Evolutionary conservation across 2,888 invertebrate genomes (phyloP).

Genomic region (Synergus laeviventris): DNA sequence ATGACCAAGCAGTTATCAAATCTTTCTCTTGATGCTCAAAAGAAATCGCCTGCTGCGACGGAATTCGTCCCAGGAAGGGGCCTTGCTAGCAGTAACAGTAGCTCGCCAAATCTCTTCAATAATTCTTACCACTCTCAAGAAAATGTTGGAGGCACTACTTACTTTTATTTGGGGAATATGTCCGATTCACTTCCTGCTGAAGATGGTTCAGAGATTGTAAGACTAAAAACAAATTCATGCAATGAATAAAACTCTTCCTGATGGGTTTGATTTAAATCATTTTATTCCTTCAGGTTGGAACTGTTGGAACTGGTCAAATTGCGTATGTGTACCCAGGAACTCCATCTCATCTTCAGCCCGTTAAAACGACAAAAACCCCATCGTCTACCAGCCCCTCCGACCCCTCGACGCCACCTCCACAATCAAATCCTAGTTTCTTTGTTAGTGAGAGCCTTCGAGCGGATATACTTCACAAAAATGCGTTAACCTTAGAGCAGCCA

Average conservation of each 20-base stretch:
- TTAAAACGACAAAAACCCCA: constrained; percentile 76
- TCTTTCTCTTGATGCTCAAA: constrained; percentile 71
- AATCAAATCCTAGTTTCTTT: constrained; percentile 83
- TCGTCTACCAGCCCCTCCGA: constrained; percentile 67
- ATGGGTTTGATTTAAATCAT: neutral
- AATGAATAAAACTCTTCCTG: neutral
- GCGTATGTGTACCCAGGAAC: constrained; percentile 81
- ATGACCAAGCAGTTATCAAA: constrained; percentile 74
- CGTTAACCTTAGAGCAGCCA: constrained; percentile 85
- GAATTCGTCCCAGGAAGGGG: constrained; percentile 73
- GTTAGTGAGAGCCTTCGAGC: constrained; percentile 89
- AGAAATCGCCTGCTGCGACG: constrained; percentile 69
- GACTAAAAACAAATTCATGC: neutral
- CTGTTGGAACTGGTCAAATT: constrained; percentile 64
- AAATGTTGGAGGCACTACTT: constrained; percentile 96
- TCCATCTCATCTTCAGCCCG: constrained; percentile 79
- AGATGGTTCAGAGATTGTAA: constrained; percentile 68
- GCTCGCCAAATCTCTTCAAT: constrained; percentile 72
- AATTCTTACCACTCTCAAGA: constrained; percentile 81
- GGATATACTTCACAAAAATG: constrained; percentile 87
- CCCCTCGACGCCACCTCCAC: constrained; percentile 69
- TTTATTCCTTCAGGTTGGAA: constrained; percentile 61
- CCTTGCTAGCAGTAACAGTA: constrained; percentile 70
- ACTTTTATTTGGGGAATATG: constrained; percentile 86
- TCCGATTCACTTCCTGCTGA: constrained; percentile 66